Conservation (phyloP, 2,113 vertebrate genomes). For the Conger conger region DNA sequence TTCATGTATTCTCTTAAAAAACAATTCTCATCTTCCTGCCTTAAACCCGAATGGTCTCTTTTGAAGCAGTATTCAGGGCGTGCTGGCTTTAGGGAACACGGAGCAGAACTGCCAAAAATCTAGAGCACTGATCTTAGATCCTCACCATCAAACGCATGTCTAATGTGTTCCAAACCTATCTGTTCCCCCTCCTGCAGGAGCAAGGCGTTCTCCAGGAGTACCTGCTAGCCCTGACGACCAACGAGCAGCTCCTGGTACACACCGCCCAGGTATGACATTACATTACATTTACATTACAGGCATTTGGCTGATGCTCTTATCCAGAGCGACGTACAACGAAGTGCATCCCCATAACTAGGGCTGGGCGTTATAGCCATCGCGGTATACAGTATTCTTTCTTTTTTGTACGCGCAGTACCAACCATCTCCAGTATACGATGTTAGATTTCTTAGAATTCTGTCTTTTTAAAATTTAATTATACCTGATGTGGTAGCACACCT, state of each 20-base stretch:
- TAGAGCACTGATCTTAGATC: not conserved
- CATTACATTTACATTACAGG: too few species aligned
- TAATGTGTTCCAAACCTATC: not conserved
- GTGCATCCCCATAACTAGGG: too few species aligned
- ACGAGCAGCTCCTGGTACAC: conserved; percentile 86
- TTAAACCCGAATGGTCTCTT: not conserved
- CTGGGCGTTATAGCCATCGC: too few species aligned
- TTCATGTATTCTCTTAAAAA: not conserved
- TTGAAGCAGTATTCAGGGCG: not conserved
- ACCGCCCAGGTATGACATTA: conserved; percentile 80
- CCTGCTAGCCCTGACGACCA: conserved; percentile 89
- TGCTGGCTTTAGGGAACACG: not conserved
- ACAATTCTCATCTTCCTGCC: not conserved
- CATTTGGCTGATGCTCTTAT: too few species aligned
- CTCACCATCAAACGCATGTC: not conserved
- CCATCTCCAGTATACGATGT: too few species aligned
- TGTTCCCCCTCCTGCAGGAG: conserved; percentile 68
- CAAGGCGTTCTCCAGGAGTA: conserved; percentile 89
- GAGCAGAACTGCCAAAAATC: not conserved
- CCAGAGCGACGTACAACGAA: too few species aligned
- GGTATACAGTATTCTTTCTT: too few species aligned
- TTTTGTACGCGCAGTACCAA: too few species aligned
- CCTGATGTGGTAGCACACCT: too few species aligned
- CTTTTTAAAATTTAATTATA: too few species aligned
- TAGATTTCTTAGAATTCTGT: too few species aligned